phyloP scores from a whole-genome alignment of 23 tunicate genomes.

The Styela clava region DNA sequence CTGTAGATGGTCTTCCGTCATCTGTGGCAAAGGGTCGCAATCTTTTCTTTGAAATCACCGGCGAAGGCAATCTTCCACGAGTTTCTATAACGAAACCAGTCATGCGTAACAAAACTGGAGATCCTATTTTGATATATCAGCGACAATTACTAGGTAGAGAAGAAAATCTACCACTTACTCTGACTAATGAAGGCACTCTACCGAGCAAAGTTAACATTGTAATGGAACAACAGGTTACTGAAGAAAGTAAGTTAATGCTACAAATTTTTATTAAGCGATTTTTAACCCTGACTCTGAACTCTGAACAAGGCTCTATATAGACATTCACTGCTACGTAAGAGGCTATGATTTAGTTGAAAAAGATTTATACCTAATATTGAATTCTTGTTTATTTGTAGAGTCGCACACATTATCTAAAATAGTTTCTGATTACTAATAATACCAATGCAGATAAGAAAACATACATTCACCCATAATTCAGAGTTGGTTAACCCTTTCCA shows the following conservation, averaged over 20 bases:
- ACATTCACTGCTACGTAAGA: no score
- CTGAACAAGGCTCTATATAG: no score
- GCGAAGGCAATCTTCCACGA: constrained; percentile 92
- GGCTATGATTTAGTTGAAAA: no score
- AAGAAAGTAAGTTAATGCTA: constrained; percentile 12
- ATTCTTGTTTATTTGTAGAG: no score
- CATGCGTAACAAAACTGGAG: constrained; percentile 60
- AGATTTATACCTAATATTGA: no score
- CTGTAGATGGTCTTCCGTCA: constrained; percentile 79
- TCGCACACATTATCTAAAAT: no score
- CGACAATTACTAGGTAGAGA: constrained; percentile 50
- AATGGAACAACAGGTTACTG: constrained; percentile 52
- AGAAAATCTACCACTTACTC: constrained; percentile 53
- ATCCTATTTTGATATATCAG: constrained; percentile 70
- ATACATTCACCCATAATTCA: no score
- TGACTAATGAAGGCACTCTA: constrained; percentile 77
- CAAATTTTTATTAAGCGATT: no score
- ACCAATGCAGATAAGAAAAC: no score
- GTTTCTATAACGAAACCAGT: constrained; percentile 58
- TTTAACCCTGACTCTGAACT: no score
- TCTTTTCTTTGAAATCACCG: constrained; percentile 72
- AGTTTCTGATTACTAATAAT: no score
- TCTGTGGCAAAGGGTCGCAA: constrained; percentile 58
- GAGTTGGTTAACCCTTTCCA: no score
- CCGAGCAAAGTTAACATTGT: constrained; percentile 75